Evolutionary conservation across 2,888 invertebrate species (phyloP).

Genomic region (Hypselothyrea guttata): DNA sequence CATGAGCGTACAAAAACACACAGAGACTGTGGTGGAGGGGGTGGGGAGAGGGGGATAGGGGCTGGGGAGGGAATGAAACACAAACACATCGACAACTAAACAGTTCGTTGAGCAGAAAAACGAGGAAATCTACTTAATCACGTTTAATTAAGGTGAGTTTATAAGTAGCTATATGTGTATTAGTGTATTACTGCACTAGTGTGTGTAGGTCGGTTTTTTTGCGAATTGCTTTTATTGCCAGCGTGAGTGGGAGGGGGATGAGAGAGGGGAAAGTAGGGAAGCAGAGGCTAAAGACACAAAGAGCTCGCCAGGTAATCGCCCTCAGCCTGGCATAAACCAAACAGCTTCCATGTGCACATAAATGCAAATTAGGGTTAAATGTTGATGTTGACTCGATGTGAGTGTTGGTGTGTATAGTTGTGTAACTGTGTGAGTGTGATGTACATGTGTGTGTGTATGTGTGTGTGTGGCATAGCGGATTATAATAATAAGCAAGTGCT

Average conservation of each 20-base stretch:
- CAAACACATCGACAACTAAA: slow-evolving; percentile 67
- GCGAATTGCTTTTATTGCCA: slow-evolving; percentile 70
- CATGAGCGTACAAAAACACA: slow-evolving; percentile 17
- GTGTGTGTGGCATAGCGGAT: slow-evolving; percentile 47
- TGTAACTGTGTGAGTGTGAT: not conserved
- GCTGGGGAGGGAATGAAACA: not conserved
- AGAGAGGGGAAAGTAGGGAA: slow-evolving; percentile 17
- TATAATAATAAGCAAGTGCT: slow-evolving; percentile 77
- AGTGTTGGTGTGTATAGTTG: slow-evolving; percentile 5
- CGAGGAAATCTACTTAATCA: slow-evolving; percentile 77
- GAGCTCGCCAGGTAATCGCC: slow-evolving; percentile 66
- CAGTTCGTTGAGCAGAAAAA: slow-evolving; percentile 74
- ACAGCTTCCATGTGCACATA: slow-evolving; percentile 62
- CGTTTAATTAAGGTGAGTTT: slow-evolving; percentile 79
- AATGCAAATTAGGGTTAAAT: slow-evolving; percentile 77
- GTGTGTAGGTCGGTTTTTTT: slow-evolving; percentile 50
- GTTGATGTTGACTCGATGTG: slow-evolving; percentile 44
- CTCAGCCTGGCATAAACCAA: slow-evolving; percentile 43
- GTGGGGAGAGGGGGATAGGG: not conserved
- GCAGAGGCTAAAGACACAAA: slow-evolving; percentile 52
- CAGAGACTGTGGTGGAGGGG: slow-evolving; percentile 6
- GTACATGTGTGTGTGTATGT: slow-evolving; percentile 3
- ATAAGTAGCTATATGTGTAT: slow-evolving; percentile 56
- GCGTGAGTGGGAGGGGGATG: too few relatives aligned
- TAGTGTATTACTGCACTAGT: slow-evolving; percentile 23